Percentiles rank a stretch among this genome's conserved stretches.
Conservation (phyloP, 2,797 vertebrate species). For the Malacoraja senta region DNA sequence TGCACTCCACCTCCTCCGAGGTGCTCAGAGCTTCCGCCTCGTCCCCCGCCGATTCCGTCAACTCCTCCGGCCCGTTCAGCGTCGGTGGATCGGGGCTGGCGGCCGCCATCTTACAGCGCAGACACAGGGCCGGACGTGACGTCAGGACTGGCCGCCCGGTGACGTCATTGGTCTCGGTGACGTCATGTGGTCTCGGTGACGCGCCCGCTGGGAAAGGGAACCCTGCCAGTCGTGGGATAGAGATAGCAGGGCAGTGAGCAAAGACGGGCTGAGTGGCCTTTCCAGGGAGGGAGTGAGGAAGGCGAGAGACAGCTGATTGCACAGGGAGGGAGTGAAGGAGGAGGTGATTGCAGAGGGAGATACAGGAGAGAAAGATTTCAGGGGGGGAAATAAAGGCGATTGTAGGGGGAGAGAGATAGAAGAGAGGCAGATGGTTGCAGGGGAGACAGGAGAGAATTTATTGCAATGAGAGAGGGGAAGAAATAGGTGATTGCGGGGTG, state of each 20-base stretch:
- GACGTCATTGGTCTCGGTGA: constrained; percentile 12
- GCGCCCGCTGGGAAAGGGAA: neutral
- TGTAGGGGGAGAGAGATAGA: too few species aligned
- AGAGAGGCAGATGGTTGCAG: too few species aligned
- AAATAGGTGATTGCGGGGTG: too few species aligned
- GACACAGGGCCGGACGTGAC: constrained; percentile 25
- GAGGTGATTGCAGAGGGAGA: neutral
- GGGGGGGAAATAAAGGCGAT: too few species aligned
- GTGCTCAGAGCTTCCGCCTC: constrained; percentile 60
- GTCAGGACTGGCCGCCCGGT: neutral
- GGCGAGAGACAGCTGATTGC: constrained; percentile 42
- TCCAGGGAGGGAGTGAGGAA: constrained; percentile 56
- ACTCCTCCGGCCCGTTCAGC: constrained; percentile 67
- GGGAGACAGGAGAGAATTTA: too few species aligned
- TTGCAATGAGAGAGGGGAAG: too few species aligned
- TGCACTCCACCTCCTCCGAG: constrained; percentile 66
- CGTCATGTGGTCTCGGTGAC: neutral
- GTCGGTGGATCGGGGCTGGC: constrained; percentile 56
- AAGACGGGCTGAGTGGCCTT: constrained; percentile 23
- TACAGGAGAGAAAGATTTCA: neutral
- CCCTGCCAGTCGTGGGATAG: neutral
- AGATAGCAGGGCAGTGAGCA: constrained; percentile 1
- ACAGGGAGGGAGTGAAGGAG: too few species aligned
- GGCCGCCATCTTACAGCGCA: constrained; percentile 72
- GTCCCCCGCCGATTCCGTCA: constrained; percentile 48